Conservation (phyloP, 2,888 invertebrate species). For the Neoaliturus tenellus region DNA sequence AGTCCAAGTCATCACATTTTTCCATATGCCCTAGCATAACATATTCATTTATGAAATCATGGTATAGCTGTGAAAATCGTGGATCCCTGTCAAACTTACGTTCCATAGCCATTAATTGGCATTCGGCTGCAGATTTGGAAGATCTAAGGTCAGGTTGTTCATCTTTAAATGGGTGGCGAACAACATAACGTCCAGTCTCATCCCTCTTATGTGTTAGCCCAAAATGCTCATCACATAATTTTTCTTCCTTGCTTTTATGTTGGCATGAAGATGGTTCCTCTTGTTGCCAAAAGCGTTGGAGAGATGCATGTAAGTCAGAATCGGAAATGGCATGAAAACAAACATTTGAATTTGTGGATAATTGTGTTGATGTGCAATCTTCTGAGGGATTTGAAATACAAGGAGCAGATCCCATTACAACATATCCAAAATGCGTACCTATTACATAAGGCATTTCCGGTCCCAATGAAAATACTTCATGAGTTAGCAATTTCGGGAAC, state of each 20-base stretch:
- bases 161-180: background rate
- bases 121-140: background rate
- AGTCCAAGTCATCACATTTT: background rate
- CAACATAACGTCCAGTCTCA: background rate
- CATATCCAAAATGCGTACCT: background rate
- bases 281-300: background rate
- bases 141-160: background rate
- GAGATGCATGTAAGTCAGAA: background rate
- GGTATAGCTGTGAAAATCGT: background rate
- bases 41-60: slow-evolving; percentile 4
- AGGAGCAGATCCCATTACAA: background rate
- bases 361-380: no score
- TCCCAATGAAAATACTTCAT: background rate
- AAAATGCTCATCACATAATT: background rate
- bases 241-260: background rate
- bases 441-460: background rate
- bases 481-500: background rate
- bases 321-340: background rate
- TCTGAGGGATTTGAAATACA: background rate
- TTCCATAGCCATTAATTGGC: background rate
- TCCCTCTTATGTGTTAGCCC: background rate
- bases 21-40: background rate
- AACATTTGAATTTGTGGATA: background rate
- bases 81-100: background rate
- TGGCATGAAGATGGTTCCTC: background rate